Evolutionary conservation across 2,113 vertebrate species (phyloP), one percentile per base, ranked within the genome.

Genomic region (Lophura nycthemera): DNA sequence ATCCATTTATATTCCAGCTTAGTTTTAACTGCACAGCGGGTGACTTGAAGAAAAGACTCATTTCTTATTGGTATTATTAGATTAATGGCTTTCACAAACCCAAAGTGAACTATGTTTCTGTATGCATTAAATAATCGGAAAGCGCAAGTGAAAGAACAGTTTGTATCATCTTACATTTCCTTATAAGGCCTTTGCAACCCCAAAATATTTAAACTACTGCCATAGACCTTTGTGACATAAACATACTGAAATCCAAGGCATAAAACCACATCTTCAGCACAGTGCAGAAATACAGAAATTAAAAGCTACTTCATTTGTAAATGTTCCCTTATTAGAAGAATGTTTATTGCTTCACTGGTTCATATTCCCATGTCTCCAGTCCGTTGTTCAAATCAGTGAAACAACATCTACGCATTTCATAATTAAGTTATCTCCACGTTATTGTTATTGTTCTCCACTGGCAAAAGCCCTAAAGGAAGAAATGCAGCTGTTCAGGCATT

Each of bases 381-480:
- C 45, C 66, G 45, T 52, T 83, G 81, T 64, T 76, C 84, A 89
- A 91, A 29, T 57, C 93, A 89, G 48, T 47, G 66, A 76, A 96
- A 95, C 34, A 81, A 45, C 57, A 89, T 86, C 83, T 81, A 50
- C 72, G 54, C 52, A 83, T 90, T 96, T 89, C 86, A 56, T 75
- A 94, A 96, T 90, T 87, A 83, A 93, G 64, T 71, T 90, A 94
- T 88, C 88, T 73, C 83, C 74, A 87, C 2, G 0, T 81, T 88
- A 85, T 36, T 92, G 75, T 74, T 94, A 86, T 69, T 91, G 66
- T 69, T 95, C 75, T 92, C 64, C 42, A 56, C 50, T 70, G 61
- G 30, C 77, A 52, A 88, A 80, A 92, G 70, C 45, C 81, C 75
- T 88, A 42, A 81, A 82, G 76, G 40, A 81, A 78, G 40, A 81